A percentile compares a stretch with the other conserved stretches of the same genome.
phyloP scores from a whole-genome alignment of 2,888 invertebrate species.

The Antheraea assamensis region DNA sequence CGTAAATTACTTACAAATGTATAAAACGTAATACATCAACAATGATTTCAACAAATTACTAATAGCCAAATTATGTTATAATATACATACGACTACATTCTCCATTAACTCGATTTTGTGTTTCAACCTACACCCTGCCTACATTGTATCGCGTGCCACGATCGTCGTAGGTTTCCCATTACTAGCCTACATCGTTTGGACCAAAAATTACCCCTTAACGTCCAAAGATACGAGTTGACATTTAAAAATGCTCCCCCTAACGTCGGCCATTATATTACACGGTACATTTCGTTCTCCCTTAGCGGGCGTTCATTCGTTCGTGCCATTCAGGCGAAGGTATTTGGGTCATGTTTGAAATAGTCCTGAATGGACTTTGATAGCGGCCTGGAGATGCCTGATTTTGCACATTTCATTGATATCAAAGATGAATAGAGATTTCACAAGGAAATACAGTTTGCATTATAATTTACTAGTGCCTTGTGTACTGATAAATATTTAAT shows the following conservation, averaged over 20 bases:
- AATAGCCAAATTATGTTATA: too few species aligned
- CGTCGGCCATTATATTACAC: constrained; percentile 35
- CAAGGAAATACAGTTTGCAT: constrained; percentile 3
- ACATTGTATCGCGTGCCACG: neutral
- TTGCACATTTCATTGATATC: constrained; percentile 19
- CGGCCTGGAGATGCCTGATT: constrained; percentile 25
- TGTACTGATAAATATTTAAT: neutral
- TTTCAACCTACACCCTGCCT: neutral
- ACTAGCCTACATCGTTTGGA: neutral
- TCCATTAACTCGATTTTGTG: neutral
- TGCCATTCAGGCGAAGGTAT: constrained; percentile 38
- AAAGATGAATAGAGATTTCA: constrained; percentile 28
- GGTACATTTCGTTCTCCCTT: constrained; percentile 30
- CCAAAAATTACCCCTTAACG: neutral
- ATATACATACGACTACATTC: neutral
- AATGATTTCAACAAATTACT: neutral
- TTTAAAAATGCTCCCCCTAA: constrained; percentile 31
- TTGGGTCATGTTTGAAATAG: constrained; percentile 55
- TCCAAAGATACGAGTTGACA: constrained; percentile 27
- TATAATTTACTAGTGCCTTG: neutral
- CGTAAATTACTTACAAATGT: neutral
- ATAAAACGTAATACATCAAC: neutral
- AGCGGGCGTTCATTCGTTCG: constrained; percentile 37
- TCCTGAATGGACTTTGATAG: constrained; percentile 46
- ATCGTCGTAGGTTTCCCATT: neutral